A percentile compares a stretch with the other conserved stretches of the same genome.
These are phyloP conservation scores for Hoplodrina ambigua DNA, from an alignment of 2,888 invertebrate species.

Conservation along the genomic window DNA sequence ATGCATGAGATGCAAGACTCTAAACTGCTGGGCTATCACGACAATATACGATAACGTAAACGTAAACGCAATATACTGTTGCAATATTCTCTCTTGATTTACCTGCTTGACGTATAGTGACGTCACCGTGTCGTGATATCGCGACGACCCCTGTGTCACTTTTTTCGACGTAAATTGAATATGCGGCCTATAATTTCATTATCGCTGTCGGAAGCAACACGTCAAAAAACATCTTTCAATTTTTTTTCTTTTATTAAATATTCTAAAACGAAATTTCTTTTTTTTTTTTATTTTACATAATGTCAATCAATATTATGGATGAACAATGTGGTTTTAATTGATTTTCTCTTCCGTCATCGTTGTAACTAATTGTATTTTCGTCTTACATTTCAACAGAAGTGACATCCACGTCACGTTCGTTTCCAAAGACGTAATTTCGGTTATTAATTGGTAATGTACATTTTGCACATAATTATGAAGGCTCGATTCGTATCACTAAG, in stretches of 20 bases:
- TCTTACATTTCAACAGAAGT: background rate
- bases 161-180: background rate
- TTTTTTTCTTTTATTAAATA: background rate
- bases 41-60: too few species aligned
- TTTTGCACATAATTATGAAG: too few species aligned
- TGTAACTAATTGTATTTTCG: background rate
- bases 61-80: too few species aligned
- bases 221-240: background rate
- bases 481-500: too few species aligned
- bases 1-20: too few species aligned
- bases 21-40: too few species aligned
- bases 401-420: too few species aligned
- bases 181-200: background rate
- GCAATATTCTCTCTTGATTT: background rate
- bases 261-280: background rate
- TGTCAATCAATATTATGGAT: slow-evolving; percentile 4
- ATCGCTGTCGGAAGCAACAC: background rate
- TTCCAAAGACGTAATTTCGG: too few species aligned
- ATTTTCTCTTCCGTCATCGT: background rate
- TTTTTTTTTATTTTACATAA: background rate
- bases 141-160: background rate
- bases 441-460: too few species aligned
- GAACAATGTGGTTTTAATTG: background rate
- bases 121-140: background rate
- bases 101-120: background rate